Evolutionary conservation across 2,113 vertebrate genomes (phyloP).

Genomic region (Embiotoca jacksoni): DNA sequence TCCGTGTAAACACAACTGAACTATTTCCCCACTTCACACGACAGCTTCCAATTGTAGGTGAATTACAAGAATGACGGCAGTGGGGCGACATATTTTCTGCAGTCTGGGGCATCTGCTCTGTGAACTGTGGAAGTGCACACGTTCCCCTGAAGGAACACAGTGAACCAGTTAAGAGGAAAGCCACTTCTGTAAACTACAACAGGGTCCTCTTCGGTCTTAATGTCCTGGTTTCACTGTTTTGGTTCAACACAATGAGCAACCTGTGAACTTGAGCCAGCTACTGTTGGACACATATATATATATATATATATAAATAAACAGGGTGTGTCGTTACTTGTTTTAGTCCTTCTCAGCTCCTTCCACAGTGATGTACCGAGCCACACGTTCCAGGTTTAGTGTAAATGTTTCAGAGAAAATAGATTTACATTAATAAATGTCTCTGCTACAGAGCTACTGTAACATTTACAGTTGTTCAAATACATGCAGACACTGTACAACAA

Average conservation of each 20-base stretch:
- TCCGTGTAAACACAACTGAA: slow-evolving; percentile 31
- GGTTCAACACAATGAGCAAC: slow-evolving; percentile 15
- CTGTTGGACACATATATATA: background rate
- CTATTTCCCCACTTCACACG: slow-evolving; percentile 24
- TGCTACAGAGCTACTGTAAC: slow-evolving; percentile 77
- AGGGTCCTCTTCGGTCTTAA: slow-evolving; percentile 41
- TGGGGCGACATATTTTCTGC: slow-evolving; percentile 9
- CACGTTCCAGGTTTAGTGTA: slow-evolving; percentile 62
- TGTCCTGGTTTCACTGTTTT: slow-evolving; percentile 34
- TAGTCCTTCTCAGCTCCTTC: background rate
- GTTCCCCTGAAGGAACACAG: slow-evolving; percentile 18
- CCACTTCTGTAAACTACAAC: slow-evolving; percentile 48
- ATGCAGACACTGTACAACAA: slow-evolving; percentile 76
- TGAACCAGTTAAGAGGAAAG: slow-evolving; percentile 48
- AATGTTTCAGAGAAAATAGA: slow-evolving; percentile 68
- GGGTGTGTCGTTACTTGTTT: slow-evolving; percentile 16
- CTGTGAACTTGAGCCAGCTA: background rate
- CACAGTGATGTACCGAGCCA: slow-evolving; percentile 49
- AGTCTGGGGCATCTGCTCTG: background rate
- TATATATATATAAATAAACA: background rate
- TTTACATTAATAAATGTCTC: slow-evolving; percentile 72
- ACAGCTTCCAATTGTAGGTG: background rate
- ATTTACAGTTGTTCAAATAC: slow-evolving; percentile 79
- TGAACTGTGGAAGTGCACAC: background rate
- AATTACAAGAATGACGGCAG: slow-evolving; percentile 22